These are phyloP conservation scores for Cynopterus sphinx DNA, from an alignment of 2,797 vertebrate species.

Conservation along the genomic window DNA sequence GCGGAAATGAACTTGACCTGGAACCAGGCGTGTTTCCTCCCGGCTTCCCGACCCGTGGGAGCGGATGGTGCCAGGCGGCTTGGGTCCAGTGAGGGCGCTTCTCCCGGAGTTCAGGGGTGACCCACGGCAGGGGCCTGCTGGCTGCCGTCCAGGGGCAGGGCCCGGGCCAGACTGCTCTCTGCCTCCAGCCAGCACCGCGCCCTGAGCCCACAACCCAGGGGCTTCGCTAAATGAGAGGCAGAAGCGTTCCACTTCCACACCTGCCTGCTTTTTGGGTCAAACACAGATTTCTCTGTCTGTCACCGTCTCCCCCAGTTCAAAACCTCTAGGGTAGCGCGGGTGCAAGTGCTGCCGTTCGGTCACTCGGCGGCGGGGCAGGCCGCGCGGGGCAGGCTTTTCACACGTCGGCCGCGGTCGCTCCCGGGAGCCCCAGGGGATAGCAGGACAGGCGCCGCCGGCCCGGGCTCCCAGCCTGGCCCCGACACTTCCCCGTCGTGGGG, in stretches of 20 bases:
- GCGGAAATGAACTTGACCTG: not conserved
- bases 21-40: not conserved
- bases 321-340: not conserved
- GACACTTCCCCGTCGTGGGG: not conserved
- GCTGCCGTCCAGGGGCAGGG: not conserved
- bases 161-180: not conserved
- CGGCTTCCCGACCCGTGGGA: not conserved
- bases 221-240: accelerated
- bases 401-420: accelerated
- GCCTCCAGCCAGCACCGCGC: not conserved
- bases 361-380: not conserved
- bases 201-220: not conserved
- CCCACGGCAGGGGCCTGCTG: not conserved
- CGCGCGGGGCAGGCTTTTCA: not conserved
- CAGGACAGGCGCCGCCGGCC: accelerated
- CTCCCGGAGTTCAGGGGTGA: too few relatives aligned
- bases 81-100: accelerated
- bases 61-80: too few relatives aligned
- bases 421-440: not conserved
- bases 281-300: not conserved
- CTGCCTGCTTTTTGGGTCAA: not conserved
- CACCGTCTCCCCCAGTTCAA: not conserved
- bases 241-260: accelerated
- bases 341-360: not conserved
- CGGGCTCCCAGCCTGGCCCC: not conserved